Percentiles rank a stretch among this genome's conserved stretches.
phyloP scores from a whole-genome alignment of 2,113 vertebrate species.

The Hippolais icterina region DNA sequence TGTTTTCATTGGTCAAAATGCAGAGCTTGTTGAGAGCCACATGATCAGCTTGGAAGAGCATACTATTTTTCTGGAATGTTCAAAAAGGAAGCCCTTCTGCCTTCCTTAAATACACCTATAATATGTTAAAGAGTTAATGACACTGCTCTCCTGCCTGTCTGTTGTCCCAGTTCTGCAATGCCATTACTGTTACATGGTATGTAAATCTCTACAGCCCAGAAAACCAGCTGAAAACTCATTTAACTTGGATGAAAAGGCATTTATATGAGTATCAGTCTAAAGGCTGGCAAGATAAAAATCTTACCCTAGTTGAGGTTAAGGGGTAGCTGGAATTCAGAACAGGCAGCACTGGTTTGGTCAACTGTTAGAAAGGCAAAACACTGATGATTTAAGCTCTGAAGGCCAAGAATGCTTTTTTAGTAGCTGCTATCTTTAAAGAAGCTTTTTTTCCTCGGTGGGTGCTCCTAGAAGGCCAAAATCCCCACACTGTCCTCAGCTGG shows the following conservation, averaged over 20 bases:
- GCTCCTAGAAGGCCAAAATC: background rate
- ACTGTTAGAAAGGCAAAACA: background rate
- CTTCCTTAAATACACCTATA: background rate
- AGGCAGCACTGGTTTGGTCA: background rate
- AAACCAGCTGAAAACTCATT: background rate
- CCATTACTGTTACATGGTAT: background rate
- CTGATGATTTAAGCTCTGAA: background rate
- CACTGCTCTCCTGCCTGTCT: background rate
- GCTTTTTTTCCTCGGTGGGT: background rate
- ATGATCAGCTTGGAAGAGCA: background rate
- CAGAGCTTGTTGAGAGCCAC: background rate
- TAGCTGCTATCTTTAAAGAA: background rate
- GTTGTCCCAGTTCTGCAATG: background rate
- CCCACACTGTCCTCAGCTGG: fast-evolving
- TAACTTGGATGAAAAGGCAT: background rate
- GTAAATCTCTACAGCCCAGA: background rate
- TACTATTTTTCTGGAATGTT: background rate
- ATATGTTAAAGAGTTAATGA: background rate
- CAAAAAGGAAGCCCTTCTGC: background rate
- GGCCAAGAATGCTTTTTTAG: background rate
- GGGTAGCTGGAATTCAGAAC: background rate
- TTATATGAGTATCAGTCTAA: background rate
- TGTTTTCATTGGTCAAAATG: background rate
- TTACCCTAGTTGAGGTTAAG: background rate
- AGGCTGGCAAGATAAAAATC: background rate